These are phyloP conservation scores for Paracanthobrama guichenoti DNA, from an alignment of 2,113 vertebrate genomes.

Conservation along the genomic window DNA sequence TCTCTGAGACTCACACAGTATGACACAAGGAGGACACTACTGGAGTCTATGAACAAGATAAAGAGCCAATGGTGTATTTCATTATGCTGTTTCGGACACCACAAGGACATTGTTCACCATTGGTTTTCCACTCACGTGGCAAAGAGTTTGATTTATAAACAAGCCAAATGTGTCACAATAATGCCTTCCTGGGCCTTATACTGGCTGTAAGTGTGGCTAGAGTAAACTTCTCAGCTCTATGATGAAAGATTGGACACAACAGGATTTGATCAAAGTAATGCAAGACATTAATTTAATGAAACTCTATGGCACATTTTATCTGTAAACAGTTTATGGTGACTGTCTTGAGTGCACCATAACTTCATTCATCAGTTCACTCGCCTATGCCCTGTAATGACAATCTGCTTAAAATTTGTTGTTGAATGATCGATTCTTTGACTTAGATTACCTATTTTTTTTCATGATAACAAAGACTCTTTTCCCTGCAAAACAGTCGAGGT, in stretches of 20 bases:
- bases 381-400: slow-evolving; percentile 31
- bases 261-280: slow-evolving; percentile 24
- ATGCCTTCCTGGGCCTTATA: slow-evolving; percentile 11
- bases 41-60: slow-evolving; percentile 32
- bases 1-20: neutral
- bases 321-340: slow-evolving; percentile 34
- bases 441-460: slow-evolving; percentile 54
- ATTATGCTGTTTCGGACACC: slow-evolving; percentile 6
- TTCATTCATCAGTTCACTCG: slow-evolving; percentile 35
- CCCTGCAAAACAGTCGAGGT: neutral
- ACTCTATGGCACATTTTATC: neutral
- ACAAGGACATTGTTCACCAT: slow-evolving; percentile 32
- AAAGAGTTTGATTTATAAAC: slow-evolving; percentile 38
- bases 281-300: slow-evolving; percentile 16
- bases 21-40: slow-evolving; percentile 17
- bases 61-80: slow-evolving; percentile 27
- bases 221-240: neutral
- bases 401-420: slow-evolving; percentile 11
- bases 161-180: slow-evolving; percentile 24
- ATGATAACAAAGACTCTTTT: slow-evolving; percentile 70
- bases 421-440: slow-evolving; percentile 39
- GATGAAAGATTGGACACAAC: neutral
- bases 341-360: neutral
- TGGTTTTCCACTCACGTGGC: slow-evolving; percentile 13
- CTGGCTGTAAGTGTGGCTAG: neutral